Evolutionary conservation across 2,888 invertebrate genomes (phyloP), one percentile per base, ranked within the genome.

Genomic region (Lysandra bellargus): DNA sequence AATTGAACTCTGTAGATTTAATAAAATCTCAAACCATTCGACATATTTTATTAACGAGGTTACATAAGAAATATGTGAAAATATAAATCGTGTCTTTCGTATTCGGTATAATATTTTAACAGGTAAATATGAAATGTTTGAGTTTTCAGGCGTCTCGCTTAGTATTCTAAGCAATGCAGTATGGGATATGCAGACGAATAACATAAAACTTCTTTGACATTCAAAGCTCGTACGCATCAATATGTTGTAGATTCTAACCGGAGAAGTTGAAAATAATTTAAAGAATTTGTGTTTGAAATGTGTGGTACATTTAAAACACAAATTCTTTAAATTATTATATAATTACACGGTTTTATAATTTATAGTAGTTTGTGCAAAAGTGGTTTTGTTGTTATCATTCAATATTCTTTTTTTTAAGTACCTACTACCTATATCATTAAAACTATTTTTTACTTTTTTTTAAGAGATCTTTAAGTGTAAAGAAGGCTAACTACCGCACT

Each of bases 181-280:
- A 75, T 75, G 49, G 75, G 76, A 76, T 75, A 75, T 76, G 76
- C 76, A 57, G 49, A 76, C 40, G 74, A 74, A 76, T 76, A 76
- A 76, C 76, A 76, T 30, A 76, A 33, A 76, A 76, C 76, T 76
- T 30, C 30, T 44, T 76, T 76, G 53, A 57, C 53, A 57, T 76
- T 53, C 76, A 76, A 53, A 76, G 76, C 53, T 30, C 49, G 76
- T 76, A 14, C 76, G 69, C 69, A 69, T 69, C 69, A 69, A 69
- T 37, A 69, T 69, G 69, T 69, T 69, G 33, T 33, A 14, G 69
- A 69, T 64, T 64, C 64, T 64, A 69, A 69, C 69, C 33, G 14
- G 69, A 5, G 30, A 64, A 64, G 23, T 53, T 4, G 53, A 4
- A 14, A 53, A 53, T 53, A 53, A 53, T 53, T 53, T 53, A 53